Percentiles rank a stretch among this genome's conserved stretches.
Conservation (phyloP, 2,797 vertebrate species). For the Amblyraja radiata region DNA sequence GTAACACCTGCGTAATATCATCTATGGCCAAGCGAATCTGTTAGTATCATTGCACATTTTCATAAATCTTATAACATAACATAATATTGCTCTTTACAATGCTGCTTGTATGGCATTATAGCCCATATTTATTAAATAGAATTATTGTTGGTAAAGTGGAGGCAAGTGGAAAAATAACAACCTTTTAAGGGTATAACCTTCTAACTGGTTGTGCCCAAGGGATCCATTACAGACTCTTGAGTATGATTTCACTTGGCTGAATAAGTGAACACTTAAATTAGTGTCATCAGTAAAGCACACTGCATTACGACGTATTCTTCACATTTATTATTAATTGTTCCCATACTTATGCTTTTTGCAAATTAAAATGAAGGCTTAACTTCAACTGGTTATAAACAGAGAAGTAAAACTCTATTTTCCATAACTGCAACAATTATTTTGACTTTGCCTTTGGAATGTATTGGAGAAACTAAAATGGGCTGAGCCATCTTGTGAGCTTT, state of each 20-base stretch:
- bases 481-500: background rate
- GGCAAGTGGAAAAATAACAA: background rate
- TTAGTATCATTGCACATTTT: background rate
- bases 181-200: constrained; percentile 4
- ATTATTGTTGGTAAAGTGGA: constrained; percentile 13
- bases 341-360: constrained; percentile 38
- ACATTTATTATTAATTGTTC: background rate
- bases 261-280: constrained; percentile 20
- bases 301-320: background rate
- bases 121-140: background rate
- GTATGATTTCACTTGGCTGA: background rate
- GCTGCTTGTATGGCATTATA: background rate
- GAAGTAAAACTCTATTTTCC: background rate
- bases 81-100: background rate
- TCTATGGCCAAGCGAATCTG: background rate
- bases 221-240: background rate
- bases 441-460: background rate
- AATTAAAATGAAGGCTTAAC: constrained; percentile 15
- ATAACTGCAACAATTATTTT: background rate
- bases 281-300: constrained; percentile 11
- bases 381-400: background rate
- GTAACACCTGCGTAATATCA: background rate
- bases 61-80: background rate
- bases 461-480: background rate
- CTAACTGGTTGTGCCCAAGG: background rate